phyloP scores from a whole-genome alignment of 1,140 invertebrate genomes.

The Spodoptera frugiperda region DNA sequence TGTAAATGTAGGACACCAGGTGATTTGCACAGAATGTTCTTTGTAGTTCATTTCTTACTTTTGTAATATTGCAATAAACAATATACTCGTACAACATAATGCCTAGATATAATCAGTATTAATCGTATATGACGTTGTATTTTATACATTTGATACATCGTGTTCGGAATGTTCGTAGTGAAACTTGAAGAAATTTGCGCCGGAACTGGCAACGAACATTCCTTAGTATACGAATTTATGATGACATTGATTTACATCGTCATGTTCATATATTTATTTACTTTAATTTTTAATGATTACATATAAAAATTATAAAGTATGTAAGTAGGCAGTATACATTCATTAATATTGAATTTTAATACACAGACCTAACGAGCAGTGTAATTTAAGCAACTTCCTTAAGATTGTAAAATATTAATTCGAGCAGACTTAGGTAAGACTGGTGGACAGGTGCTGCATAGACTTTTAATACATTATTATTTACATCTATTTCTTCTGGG shows the following conservation, averaged over 20 bases:
- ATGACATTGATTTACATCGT: conserved; percentile 26
- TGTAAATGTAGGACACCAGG: neutral
- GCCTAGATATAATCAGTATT: neutral
- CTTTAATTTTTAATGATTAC: neutral
- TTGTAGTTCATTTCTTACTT: too few species aligned
- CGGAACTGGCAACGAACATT: conserved; percentile 6
- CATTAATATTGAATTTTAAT: too few species aligned
- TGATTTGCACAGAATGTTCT: too few species aligned
- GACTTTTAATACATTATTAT: too few species aligned
- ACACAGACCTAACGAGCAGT: too few species aligned
- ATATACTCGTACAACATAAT: neutral
- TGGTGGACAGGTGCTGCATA: too few species aligned
- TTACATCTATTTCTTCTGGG: too few species aligned
- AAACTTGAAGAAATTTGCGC: conserved; percentile 26
- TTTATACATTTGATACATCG: neutral
- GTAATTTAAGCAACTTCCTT: too few species aligned
- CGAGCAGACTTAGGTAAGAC: too few species aligned
- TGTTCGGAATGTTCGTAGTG: conserved; percentile 20
- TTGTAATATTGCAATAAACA: neutral
- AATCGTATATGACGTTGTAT: neutral
- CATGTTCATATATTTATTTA: neutral
- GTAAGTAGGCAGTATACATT: too few species aligned
- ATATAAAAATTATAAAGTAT: too few species aligned
- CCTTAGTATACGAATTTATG: conserved; percentile 17
- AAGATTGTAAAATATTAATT: too few species aligned